Evolutionary conservation across 2,113 vertebrate genomes (phyloP).

Genomic region (Cinclus cinclus): DNA sequence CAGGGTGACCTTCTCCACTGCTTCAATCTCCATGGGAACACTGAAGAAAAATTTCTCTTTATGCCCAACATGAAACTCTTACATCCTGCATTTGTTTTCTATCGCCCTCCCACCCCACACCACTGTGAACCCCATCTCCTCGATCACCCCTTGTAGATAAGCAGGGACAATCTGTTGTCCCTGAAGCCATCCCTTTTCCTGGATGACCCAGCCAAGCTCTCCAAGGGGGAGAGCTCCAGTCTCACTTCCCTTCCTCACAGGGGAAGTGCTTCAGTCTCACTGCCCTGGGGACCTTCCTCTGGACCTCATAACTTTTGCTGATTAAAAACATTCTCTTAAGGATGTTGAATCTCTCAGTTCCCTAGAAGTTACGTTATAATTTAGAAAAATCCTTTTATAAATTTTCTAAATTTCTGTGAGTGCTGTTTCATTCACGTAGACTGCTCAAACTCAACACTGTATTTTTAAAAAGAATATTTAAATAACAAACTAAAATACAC

Average conservation of each 20-base stretch:
- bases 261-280: not conserved
- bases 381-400: not conserved
- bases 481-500: not conserved
- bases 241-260: not conserved
- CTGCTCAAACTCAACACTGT: not conserved
- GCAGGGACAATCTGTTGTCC: too few relatives aligned
- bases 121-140: rapidly evolving
- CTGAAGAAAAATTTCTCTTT: not conserved
- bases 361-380: not conserved
- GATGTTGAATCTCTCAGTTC: not conserved
- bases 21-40: not conserved
- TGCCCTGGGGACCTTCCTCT: not conserved
- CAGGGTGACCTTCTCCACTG: not conserved
- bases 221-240: not conserved
- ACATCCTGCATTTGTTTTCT: not conserved
- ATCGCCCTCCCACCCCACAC: not conserved
- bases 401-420: not conserved
- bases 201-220: not conserved
- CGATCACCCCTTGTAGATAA: rapidly evolving
- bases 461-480: not conserved
- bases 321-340: not conserved
- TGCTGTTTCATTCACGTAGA: not conserved
- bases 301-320: not conserved
- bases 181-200: not conserved
- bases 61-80: not conserved